Conservation (phyloP, 2,797 vertebrate genomes). For the Pogoniulus pusillus region DNA sequence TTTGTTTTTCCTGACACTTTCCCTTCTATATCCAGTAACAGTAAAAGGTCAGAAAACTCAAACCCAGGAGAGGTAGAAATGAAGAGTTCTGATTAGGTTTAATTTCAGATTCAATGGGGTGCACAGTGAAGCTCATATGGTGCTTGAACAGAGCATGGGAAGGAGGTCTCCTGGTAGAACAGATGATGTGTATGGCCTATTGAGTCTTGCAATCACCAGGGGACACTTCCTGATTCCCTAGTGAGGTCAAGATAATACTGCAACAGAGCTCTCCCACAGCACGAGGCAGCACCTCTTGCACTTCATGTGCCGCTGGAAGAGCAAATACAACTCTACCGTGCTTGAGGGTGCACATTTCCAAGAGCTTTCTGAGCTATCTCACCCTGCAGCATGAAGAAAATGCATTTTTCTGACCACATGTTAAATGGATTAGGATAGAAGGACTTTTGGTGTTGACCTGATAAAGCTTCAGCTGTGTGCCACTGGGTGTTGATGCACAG, state of each 20-base stretch:
- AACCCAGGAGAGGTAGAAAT: not conserved
- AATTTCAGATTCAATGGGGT: not conserved
- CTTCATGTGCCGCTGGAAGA: not conserved
- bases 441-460: not conserved
- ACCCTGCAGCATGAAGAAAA: not conserved
- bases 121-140: not conserved
- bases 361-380: not conserved
- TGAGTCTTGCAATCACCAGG: not conserved
- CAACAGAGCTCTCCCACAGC: not conserved
- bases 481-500: not conserved
- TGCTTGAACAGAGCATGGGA: not conserved
- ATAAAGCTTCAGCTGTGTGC: conserved; percentile 1
- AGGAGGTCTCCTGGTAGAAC: not conserved
- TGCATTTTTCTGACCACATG: not conserved
- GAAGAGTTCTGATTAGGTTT: not conserved
- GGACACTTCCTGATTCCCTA: conserved; percentile 7
- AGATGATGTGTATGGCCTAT: not conserved
- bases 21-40: not conserved
- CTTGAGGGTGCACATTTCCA: not conserved
- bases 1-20: not conserved
- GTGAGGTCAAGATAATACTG: not conserved
- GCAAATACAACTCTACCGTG: not conserved
- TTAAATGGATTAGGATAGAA: not conserved
- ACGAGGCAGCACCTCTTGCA: not conserved
- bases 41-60: not conserved